Evolutionary conservation across 2,888 invertebrate genomes (phyloP), one percentile per base, ranked within the genome.

Genomic region (Sphaeridia pumilis): DNA sequence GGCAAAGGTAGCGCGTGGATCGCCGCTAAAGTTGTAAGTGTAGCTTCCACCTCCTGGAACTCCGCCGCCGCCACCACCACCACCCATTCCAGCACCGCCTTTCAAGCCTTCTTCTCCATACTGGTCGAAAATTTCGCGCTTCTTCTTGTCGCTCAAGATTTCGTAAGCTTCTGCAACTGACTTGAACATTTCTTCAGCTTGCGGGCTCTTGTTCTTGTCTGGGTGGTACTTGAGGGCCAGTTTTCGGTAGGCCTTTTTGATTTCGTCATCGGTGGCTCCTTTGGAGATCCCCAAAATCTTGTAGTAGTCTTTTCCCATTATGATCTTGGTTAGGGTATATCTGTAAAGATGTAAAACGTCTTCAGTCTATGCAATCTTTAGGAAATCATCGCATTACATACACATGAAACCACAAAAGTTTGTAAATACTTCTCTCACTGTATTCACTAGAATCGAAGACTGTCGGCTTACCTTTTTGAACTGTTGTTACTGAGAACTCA

Each of bases 81-180:
- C 78, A 34, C 76, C 75, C 20, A 69, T 67, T 7, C 82, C 78
- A 64, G 78, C 73, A 45, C 82, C 82, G 5, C 85, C 84, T 72
- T 90, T 92, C 62, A 94, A 74, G 0, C 93, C 94, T 67, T 92
- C 90, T 71, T 94, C 94, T 25, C 94, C 94, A 66, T 79, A 83
- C 61, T 82, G 80, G 71, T 98, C 98, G 70, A 88, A 98, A 27
- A 95, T 81, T 68, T 94, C 93, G 7, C 88, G 81, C 71, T 95
- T 94, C 75, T 95, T 93, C 68, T 90, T 83, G 69, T 98, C 97
- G 21, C 93, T 93, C 2, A 98, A 74, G 10, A 94, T 89, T 71
- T 94, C 98, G 68, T 98, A 98, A 0, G 98, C 98, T 72, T 98
- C 98, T 0, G 97, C 95, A 5, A 97, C 85, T 72, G 94, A 87